phyloP scores from a whole-genome alignment of 1,140 invertebrate genomes.

The Lasioglossum albipes region DNA sequence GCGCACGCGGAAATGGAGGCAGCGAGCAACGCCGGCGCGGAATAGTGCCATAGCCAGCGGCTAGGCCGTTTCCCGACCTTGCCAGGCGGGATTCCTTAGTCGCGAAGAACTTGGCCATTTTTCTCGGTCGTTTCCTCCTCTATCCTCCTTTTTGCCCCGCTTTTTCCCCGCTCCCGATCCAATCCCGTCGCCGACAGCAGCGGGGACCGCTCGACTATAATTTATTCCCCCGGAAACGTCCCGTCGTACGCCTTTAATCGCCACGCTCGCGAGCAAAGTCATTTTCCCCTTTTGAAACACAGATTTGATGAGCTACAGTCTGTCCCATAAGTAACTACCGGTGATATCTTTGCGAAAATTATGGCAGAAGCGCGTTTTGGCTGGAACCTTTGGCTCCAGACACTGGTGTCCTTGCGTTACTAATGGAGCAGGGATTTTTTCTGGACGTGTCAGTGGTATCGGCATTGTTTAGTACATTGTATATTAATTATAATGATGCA shows the following conservation, averaged over 20 bases:
- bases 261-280: not conserved
- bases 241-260: conserved; percentile 20
- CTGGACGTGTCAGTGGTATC: too few species aligned
- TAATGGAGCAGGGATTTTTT: too few species aligned
- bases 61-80: conserved; percentile 72
- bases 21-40: conserved; percentile 37
- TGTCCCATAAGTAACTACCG: too few species aligned
- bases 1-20: conserved; percentile 35
- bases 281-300: too few species aligned
- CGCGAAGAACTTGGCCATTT: conserved; percentile 59
- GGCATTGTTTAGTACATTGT: too few species aligned
- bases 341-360: too few species aligned
- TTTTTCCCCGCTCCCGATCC: conserved; percentile 26
- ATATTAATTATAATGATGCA: too few species aligned
- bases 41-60: conserved; percentile 63
- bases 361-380: too few species aligned
- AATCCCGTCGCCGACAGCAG: conserved; percentile 12
- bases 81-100: conserved; percentile 69
- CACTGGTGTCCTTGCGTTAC: too few species aligned
- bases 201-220: not conserved
- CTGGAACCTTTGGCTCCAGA: too few species aligned
- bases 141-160: conserved; percentile 38
- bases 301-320: not conserved
- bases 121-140: conserved; percentile 54
- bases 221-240: conserved; percentile 28